Evolutionary conservation across 2,888 invertebrate species (phyloP).

Genomic region (Sphinx pinastri): DNA sequence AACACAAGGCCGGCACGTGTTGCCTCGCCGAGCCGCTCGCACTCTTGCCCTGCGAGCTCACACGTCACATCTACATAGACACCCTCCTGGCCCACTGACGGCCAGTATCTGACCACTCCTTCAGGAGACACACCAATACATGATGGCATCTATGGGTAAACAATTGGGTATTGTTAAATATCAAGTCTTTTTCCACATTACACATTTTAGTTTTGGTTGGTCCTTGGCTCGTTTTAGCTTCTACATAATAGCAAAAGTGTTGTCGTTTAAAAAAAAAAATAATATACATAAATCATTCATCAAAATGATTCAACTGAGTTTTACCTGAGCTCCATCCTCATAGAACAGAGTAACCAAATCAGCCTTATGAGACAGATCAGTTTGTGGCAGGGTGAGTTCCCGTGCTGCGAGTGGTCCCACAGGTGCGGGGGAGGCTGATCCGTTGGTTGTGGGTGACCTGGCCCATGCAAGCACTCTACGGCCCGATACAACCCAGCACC

Average conservation of each 20-base stretch:
- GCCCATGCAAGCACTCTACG: slow-evolving; percentile 94
- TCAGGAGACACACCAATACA: slow-evolving; percentile 97
- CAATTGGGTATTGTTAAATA: not conserved
- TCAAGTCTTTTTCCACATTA: too few relatives aligned
- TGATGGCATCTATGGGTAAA: slow-evolving; percentile 85
- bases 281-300: not conserved
- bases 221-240: too few relatives aligned
- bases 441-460: slow-evolving; percentile 70
- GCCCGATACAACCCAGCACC: slow-evolving; percentile 94
- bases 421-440: slow-evolving; percentile 48
- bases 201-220: too few relatives aligned
- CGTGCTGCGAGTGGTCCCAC: slow-evolving; percentile 85
- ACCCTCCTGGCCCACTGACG: slow-evolving; percentile 93
- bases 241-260: not conserved
- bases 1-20: slow-evolving; percentile 91
- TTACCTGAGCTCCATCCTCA: slow-evolving; percentile 70
- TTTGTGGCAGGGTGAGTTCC: slow-evolving; percentile 94
- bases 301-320: too few relatives aligned
- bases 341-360: slow-evolving; percentile 90
- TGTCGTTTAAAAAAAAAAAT: not conserved
- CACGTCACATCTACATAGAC: slow-evolving; percentile 92
- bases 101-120: slow-evolving; percentile 96
- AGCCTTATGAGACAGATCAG: slow-evolving; percentile 95
- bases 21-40: slow-evolving; percentile 88
- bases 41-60: slow-evolving; percentile 95